These are phyloP conservation scores for Pomatorhinus ruficollis DNA, from an alignment of 2,113 vertebrate genomes.

Conservation along the genomic window DNA sequence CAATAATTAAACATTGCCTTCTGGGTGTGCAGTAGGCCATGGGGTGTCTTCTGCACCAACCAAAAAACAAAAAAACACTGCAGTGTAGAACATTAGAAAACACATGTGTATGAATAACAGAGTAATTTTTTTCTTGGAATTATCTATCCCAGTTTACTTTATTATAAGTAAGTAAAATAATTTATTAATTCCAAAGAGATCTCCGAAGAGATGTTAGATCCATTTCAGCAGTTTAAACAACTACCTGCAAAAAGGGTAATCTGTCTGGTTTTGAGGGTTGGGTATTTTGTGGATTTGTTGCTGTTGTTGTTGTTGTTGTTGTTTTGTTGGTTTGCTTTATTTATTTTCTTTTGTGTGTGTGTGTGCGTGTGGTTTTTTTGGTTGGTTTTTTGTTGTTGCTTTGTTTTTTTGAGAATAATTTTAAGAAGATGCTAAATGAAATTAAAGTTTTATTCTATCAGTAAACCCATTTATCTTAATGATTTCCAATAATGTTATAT, in stretches of 20 bases:
- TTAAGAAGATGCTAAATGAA: background rate
- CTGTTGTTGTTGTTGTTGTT: too few species aligned
- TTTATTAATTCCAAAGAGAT: background rate
- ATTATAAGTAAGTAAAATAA: background rate
- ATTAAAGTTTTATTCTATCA: background rate
- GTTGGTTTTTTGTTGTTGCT: background rate
- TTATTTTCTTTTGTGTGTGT: too few species aligned
- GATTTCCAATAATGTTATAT: background rate
- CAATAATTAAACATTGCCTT: background rate
- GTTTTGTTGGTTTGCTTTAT: background rate
- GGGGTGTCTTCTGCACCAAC: background rate
- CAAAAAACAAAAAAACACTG: rapidly evolving
- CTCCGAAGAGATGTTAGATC: background rate
- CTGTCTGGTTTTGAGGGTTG: background rate
- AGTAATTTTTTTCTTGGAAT: background rate
- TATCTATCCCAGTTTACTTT: background rate
- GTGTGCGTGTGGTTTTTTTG: too few species aligned
- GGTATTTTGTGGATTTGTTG: background rate
- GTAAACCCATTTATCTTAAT: background rate
- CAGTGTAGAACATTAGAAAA: background rate
- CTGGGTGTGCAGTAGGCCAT: background rate
- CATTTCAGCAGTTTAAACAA: background rate
- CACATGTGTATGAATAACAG: rapidly evolving
- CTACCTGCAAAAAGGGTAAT: background rate
- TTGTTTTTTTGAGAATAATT: background rate